A percentile compares a stretch with the other conserved stretches of the same genome.
phyloP scores from a whole-genome alignment of 2,797 vertebrate species.

The Oreortyx pictus region DNA sequence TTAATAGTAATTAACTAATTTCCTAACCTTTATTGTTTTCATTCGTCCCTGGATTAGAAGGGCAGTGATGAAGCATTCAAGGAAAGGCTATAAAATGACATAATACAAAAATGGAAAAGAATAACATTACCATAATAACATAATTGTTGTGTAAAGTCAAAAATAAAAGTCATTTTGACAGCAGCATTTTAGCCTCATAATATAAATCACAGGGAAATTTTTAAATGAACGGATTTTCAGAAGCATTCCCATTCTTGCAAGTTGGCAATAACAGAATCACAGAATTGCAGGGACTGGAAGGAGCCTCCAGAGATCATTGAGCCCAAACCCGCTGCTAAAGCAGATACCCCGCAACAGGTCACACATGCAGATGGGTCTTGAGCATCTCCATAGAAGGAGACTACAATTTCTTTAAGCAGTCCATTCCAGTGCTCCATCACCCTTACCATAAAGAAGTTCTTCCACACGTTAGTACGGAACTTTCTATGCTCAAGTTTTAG shows the following conservation, averaged over 20 bases:
- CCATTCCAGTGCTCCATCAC: no score
- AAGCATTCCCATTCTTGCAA: background rate
- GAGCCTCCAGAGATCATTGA: no score
- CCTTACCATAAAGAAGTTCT: no score
- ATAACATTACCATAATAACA: background rate
- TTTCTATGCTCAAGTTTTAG: no score
- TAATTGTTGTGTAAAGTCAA: background rate
- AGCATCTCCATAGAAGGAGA: no score
- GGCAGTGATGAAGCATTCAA: background rate
- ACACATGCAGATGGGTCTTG: no score
- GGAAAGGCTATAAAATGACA: background rate
- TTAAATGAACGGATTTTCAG: background rate
- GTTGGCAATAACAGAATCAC: background rate
- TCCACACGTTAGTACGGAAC: no score
- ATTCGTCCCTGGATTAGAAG: background rate
- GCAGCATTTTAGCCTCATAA: background rate
- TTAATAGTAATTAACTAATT: background rate
- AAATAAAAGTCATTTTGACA: background rate
- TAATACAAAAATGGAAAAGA: background rate
- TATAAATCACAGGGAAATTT: background rate
- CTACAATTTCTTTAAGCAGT: no score
- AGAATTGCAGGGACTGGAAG: no score
- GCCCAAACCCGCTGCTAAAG: no score
- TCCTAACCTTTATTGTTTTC: background rate
- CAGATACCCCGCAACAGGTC: no score